phyloP scores from a whole-genome alignment of 2,113 vertebrate species.

The Amblyopsis rosae region DNA sequence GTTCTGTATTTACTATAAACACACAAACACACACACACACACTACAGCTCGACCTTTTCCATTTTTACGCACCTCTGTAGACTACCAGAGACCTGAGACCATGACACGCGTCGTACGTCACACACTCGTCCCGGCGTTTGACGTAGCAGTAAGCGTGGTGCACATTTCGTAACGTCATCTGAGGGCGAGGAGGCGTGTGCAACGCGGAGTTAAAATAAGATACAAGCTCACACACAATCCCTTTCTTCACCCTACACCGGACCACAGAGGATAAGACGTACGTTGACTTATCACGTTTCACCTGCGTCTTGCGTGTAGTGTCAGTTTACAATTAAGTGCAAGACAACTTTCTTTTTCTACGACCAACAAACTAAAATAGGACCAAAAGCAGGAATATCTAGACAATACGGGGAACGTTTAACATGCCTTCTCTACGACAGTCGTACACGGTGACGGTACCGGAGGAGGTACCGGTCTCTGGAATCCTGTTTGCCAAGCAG shows the following conservation, averaged over 20 bases:
- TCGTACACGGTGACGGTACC: slow-evolving; percentile 89
- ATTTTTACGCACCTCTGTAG: slow-evolving; percentile 9
- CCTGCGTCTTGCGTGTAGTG: no score
- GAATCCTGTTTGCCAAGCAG: slow-evolving; percentile 76
- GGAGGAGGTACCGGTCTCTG: slow-evolving; percentile 79
- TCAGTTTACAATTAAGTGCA: no score
- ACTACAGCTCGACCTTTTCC: background rate
- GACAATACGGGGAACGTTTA: slow-evolving; percentile 8
- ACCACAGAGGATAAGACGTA: background rate
- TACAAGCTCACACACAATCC: background rate
- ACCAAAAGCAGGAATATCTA: background rate
- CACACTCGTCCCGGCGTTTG: slow-evolving; percentile 25
- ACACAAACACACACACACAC: no score
- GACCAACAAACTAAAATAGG: no score
- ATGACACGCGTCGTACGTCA: background rate
- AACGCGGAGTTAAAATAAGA: slow-evolving; percentile 35
- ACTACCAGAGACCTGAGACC: no score
- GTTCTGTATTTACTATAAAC: no score
- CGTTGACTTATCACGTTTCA: no score
- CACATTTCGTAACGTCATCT: slow-evolving; percentile 42
- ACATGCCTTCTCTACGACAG: slow-evolving; percentile 83
- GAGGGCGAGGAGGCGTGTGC: slow-evolving; percentile 40
- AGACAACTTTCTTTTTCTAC: no score
- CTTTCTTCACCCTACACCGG: background rate
- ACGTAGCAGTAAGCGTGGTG: slow-evolving; percentile 41